Percentiles rank a stretch among this genome's conserved stretches.
These are phyloP conservation scores for Hemibagrus guttatus DNA, from an alignment of 2,797 vertebrate species.

Conservation along the genomic window DNA sequence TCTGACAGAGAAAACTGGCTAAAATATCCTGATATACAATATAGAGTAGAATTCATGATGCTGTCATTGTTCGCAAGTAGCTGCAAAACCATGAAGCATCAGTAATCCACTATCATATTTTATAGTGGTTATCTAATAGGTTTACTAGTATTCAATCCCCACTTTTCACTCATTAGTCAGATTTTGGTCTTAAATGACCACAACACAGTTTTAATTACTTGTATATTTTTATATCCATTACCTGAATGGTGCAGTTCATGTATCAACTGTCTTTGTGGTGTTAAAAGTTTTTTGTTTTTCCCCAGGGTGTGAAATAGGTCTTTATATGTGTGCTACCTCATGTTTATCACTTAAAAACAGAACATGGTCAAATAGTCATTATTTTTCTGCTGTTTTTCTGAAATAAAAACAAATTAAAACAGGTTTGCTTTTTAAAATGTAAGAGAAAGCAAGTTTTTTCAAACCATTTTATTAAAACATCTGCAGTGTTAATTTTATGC, in stretches of 20 bases:
- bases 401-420: background rate
- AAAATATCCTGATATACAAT: too few species aligned
- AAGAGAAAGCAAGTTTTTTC: background rate
- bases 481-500: background rate
- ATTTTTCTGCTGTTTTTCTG: background rate
- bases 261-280: slow-evolving; percentile 12
- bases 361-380: background rate
- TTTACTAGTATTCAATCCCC: background rate
- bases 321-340: background rate
- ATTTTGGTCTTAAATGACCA: background rate
- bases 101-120: background rate
- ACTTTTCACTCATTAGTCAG: background rate
- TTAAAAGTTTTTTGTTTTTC: slow-evolving; percentile 24
- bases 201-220: background rate
- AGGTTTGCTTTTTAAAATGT: background rate
- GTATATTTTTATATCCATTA: background rate
- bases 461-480: background rate
- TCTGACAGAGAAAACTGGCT: background rate
- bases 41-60: too few species aligned
- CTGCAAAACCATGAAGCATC: background rate
- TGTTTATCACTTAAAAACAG: background rate
- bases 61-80: too few species aligned
- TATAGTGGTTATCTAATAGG: background rate
- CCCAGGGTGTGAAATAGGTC: background rate
- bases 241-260: background rate